A percentile compares a stretch with the other conserved stretches of the same genome.
Evolutionary conservation across 2,888 invertebrate genomes (phyloP).

Genomic region (Chamaedrilus cognettii): DNA sequence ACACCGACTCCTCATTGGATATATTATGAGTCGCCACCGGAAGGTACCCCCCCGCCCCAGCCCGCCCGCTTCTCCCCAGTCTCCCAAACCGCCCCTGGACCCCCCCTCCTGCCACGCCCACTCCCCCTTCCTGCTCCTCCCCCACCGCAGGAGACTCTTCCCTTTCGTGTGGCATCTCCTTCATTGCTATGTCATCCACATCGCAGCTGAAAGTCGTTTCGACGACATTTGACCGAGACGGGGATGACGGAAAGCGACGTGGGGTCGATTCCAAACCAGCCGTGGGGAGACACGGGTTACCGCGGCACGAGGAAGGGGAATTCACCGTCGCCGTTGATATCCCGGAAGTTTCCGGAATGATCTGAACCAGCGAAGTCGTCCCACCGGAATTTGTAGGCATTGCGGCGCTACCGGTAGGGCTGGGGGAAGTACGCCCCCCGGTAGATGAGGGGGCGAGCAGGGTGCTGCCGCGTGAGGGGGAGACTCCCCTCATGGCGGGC

Average conservation of each 20-base stretch:
- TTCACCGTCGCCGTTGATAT: too few species aligned
- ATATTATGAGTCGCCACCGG: constrained; percentile 27
- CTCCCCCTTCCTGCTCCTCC: too few species aligned
- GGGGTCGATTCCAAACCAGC: background rate
- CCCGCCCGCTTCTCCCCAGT: background rate
- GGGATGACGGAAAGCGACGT: background rate
- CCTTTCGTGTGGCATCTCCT: too few species aligned
- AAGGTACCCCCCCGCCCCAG: constrained; percentile 21
- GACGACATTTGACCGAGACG: background rate
- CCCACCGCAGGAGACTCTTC: too few species aligned
- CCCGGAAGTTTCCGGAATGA: too few species aligned
- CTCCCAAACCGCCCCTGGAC: background rate
- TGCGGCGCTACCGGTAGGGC: background rate
- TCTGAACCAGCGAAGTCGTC: background rate
- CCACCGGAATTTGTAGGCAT: background rate
- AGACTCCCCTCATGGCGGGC: background rate
- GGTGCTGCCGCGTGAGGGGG: background rate
- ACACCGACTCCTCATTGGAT: constrained; percentile 7
- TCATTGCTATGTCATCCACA: background rate
- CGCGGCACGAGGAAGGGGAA: too few species aligned
- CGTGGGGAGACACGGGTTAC: too few species aligned
- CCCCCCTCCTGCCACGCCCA: background rate
- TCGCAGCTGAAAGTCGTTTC: background rate
- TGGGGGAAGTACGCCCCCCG: too few species aligned
- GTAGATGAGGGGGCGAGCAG: background rate